Percentiles rank a stretch among this genome's conserved stretches.
These are phyloP conservation scores for Anniella stebbinsi DNA, from an alignment of 2,797 vertebrate species.

Conservation along the genomic window DNA sequence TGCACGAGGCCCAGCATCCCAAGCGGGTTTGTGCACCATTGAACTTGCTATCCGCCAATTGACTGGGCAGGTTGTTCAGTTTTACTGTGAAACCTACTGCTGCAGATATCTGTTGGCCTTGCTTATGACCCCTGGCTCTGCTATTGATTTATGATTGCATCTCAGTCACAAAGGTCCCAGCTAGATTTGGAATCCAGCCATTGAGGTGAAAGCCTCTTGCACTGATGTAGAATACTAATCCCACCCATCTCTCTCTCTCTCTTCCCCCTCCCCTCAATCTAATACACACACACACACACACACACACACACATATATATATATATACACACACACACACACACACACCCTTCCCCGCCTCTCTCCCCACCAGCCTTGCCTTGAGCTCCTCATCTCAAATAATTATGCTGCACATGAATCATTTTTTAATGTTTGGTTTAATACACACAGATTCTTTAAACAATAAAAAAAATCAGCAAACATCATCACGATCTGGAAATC, in stretches of 20 bases:
- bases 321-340: not conserved
- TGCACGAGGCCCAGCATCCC: not conserved
- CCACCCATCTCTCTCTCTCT: accelerated
- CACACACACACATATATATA: not conserved
- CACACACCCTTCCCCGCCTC: not conserved
- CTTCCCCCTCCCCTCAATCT: not conserved
- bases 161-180: slow-evolving; percentile 30
- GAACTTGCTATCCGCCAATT: not conserved
- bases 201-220: slow-evolving; percentile 20
- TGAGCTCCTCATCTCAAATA: slow-evolving; percentile 45
- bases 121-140: slow-evolving; percentile 34
- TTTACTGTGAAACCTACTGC: slow-evolving; percentile 30
- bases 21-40: not conserved
- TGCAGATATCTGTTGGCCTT: not conserved
- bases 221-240: slow-evolving; percentile 1
- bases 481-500: slow-evolving; percentile 81
- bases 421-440: slow-evolving; percentile 82
- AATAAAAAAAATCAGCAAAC: slow-evolving; percentile 82
- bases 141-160: not conserved
- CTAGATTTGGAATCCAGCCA: slow-evolving; percentile 34
- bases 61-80: not conserved
- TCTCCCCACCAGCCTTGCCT: slow-evolving; percentile 21
- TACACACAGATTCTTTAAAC: slow-evolving; percentile 79
- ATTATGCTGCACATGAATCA: slow-evolving; percentile 68
- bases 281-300: too few relatives aligned